Evolutionary conservation across 2,888 invertebrate species (phyloP), one percentile per base, ranked within the genome.

Genomic region (Lithophane leautieri): DNA sequence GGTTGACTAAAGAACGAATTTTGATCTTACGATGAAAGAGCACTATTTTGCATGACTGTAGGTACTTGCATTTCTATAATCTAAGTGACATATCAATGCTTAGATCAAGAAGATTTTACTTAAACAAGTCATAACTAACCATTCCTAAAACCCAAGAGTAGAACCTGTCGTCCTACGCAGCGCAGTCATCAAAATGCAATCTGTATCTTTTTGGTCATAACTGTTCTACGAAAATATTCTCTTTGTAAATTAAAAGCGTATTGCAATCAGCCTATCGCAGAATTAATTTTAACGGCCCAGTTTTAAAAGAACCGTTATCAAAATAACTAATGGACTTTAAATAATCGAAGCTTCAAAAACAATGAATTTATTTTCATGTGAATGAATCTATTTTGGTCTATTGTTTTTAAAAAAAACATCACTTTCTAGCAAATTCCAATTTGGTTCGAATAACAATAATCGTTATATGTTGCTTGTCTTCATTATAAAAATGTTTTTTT

Each of bases 201-300:
- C 1, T n/a, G 0, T n/a, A 28, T 71, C 22, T 19, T 70, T 73
- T 40, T 40, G 12, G 0, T 61, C n/a, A 44, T 42, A 34, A 44
- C 14, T 42, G 42, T 42, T 9, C 42, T 61, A 16, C 22, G 25
- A 40, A 61, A 78, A 54, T 52, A 60, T 78, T 52, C 8, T 62
- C 14, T 74, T 54, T 54, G 19, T 4, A 28, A 40, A 78, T 78
- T 22, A 22, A 14, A 76, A 28, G n/a, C 2, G 14, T 52, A 50
- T 58, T 42, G 34, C 4, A 34, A 34, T n/a, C 6, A 42, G 25
- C 9, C 19, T 62, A 16, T 73, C 11, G 8, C 14, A 19, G 12
- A 61, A 42, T 25, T 40, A 16, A 25, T 61, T 44, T 44, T 22
- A 44, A 34, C 47, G 19, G 9, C 16, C 12, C 34, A 34, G 9